phyloP scores from a whole-genome alignment of 2,797 vertebrate species.

The Huso huso region DNA sequence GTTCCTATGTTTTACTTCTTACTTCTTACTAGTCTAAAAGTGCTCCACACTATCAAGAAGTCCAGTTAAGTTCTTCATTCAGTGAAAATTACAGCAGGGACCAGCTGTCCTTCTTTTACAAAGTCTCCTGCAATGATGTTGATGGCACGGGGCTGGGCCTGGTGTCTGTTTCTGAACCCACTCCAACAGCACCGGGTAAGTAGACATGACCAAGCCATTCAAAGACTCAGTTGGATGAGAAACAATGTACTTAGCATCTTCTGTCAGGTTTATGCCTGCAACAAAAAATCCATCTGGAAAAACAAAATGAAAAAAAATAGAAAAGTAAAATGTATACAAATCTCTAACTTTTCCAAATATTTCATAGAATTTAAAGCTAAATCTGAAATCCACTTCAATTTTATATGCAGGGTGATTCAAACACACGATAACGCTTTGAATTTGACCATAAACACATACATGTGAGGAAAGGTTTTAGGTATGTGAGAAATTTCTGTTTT shows the following conservation, averaged over 20 bases:
- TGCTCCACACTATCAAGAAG: conserved; percentile 30
- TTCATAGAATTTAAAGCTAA: too few relatives aligned
- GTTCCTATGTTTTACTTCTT: not conserved
- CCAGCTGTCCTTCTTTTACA: conserved; percentile 63
- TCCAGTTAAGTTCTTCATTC: conserved; percentile 65
- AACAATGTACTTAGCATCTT: conserved; percentile 72
- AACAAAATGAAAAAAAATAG: not conserved
- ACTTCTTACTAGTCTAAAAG: not conserved
- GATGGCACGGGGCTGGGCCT: conserved; percentile 48
- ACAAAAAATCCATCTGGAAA: conserved; percentile 77
- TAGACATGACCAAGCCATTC: conserved; percentile 70
- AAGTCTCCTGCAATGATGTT: conserved; percentile 92
- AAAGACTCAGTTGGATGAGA: conserved; percentile 71
- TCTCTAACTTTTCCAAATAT: too few relatives aligned
- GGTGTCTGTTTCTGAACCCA: conserved; percentile 79
- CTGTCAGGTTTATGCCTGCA: conserved; percentile 85
- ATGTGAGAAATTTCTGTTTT: too few relatives aligned
- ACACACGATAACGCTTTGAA: too few relatives aligned
- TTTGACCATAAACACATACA: too few relatives aligned
- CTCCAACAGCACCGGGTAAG: conserved; percentile 61
- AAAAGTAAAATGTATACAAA: not conserved
- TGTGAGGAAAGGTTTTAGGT: too few relatives aligned
- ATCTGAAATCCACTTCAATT: too few relatives aligned
- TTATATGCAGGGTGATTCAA: too few relatives aligned
- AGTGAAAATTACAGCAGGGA: conserved; percentile 68